Evolutionary conservation across 2,888 invertebrate species (phyloP).

Genomic region (Sesia bembeciformis): DNA sequence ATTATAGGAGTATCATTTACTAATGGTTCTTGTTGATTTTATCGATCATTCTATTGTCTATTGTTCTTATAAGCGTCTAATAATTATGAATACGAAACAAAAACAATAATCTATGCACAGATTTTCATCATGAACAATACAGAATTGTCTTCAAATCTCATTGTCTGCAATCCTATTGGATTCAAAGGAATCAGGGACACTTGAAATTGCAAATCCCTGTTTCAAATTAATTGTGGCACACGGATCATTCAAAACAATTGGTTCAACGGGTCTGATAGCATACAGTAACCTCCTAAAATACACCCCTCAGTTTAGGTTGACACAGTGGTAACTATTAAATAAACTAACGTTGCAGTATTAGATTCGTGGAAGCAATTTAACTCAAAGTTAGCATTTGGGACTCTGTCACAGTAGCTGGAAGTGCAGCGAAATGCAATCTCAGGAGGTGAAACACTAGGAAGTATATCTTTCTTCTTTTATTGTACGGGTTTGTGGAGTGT

Average conservation of each 20-base stretch:
- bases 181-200: conserved; percentile 12
- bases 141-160: too few species aligned
- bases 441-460: conserved; percentile 13
- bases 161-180: neutral
- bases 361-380: conserved; percentile 9
- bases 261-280: conserved; percentile 13
- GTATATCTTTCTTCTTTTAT: conserved; percentile 30
- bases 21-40: too few species aligned
- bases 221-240: conserved; percentile 24
- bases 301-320: conserved; percentile 13
- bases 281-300: conserved; percentile 33
- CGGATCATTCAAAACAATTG: conserved; percentile 24
- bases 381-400: conserved; percentile 18
- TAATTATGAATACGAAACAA: too few species aligned
- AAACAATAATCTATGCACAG: too few species aligned
- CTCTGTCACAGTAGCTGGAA: conserved; percentile 33
- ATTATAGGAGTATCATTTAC: too few species aligned
- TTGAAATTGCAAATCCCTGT: conserved; percentile 18
- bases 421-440: conserved; percentile 42
- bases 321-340: conserved; percentile 6
- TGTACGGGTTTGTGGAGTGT: conserved; percentile 13
- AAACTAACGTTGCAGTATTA: neutral
- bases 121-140: too few species aligned
- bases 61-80: too few species aligned
- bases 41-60: too few species aligned